These are phyloP conservation scores for Chelon labrosus DNA, from an alignment of 2,797 vertebrate genomes.

Conservation along the genomic window DNA sequence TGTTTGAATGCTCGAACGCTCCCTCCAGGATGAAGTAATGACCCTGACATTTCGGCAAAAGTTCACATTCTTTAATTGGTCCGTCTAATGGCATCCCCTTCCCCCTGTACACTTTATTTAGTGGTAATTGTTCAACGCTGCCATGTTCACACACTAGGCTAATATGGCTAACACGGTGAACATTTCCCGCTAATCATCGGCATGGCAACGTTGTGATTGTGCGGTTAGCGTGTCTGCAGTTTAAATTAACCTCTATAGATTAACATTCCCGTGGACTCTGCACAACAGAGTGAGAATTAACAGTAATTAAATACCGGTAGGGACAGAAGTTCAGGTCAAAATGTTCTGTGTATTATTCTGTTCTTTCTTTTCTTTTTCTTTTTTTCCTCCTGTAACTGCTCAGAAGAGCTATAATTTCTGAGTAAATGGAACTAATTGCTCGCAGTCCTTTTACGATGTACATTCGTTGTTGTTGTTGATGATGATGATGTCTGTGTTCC, in stretches of 20 bases:
- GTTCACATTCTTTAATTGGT: too few species aligned
- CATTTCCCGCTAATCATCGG: too few species aligned
- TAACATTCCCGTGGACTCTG: too few species aligned
- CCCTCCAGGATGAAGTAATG: too few species aligned
- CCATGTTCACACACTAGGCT: neutral
- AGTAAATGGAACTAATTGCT: slow-evolving; percentile 8
- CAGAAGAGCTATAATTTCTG: neutral
- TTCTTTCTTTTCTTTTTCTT: neutral
- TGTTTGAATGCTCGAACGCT: too few species aligned
- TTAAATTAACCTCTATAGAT: too few species aligned
- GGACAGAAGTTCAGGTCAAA: neutral
- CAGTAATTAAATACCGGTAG: slow-evolving; percentile 1
- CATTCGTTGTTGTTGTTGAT: too few species aligned
- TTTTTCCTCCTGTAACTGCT: neutral
- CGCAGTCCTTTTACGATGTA: neutral
- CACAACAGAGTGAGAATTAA: slow-evolving; percentile 7
- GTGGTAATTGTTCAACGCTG: too few species aligned
- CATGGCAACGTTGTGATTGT: neutral
- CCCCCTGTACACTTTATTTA: slow-evolving; percentile 2
- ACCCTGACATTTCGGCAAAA: too few species aligned
- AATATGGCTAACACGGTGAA: too few species aligned
- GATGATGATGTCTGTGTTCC: slow-evolving; percentile 60
- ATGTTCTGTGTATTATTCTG: too few species aligned
- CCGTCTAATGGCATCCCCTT: neutral
- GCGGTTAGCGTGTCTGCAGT: neutral